These are phyloP conservation scores for Meteorus colon DNA, from an alignment of 2,888 invertebrate species.

Conservation along the genomic window DNA sequence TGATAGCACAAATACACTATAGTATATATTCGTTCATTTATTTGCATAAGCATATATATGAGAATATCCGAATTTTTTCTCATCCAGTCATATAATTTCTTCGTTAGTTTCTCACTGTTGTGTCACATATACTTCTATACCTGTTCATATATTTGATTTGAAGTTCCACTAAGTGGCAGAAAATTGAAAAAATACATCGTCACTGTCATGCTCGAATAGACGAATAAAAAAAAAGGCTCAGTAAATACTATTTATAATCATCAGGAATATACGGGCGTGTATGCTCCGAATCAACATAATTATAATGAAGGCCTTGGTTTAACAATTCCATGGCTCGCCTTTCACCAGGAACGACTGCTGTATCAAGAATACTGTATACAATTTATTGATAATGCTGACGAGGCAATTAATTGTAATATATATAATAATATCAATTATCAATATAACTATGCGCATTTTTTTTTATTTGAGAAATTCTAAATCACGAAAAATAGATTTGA, in stretches of 20 bases:
- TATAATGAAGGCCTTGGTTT: not conserved
- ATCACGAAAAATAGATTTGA: not conserved
- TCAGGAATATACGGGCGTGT: not conserved
- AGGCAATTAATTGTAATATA: not conserved
- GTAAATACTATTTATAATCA: not conserved
- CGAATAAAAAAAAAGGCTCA: not conserved
- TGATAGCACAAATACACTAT: not conserved
- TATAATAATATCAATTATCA: not conserved
- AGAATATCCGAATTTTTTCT: no score
- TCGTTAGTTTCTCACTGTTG: not conserved
- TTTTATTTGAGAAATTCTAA: no score
- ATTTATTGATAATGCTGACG: not conserved
- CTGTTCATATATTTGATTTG: not conserved
- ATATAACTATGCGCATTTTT: no score
- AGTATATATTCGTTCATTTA: not conserved
- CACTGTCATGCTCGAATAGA: not conserved
- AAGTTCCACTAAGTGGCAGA: not conserved
- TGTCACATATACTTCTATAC: no score
- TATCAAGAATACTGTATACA: not conserved
- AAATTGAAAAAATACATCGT: not conserved
- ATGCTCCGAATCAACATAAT: not conserved
- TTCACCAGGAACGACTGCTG: slow-evolving; percentile 1
- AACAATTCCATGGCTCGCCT: not conserved
- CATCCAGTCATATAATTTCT: not conserved
- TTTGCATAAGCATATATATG: not conserved